Base-by-base conservation (phyloP, 2,888 invertebrate species). In the Ferdinandea cuprea region DNA sequence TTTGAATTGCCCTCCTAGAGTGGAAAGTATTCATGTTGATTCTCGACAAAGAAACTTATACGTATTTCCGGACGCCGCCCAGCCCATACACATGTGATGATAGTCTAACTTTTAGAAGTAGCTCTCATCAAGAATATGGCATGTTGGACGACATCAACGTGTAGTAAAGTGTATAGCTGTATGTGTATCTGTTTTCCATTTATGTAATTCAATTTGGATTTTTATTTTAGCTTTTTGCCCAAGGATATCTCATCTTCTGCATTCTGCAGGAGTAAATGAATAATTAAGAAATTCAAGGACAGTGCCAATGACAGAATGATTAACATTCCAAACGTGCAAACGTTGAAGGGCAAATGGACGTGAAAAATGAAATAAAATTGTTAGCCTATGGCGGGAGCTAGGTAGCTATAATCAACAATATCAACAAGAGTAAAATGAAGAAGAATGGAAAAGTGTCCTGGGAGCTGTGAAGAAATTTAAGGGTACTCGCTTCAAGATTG, bases 221-320 rank as follows among this genome's bases (percentile, higher is more conserved):
- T 15, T 40, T 3, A 13, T 40, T 37, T 13, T 7, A 5, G 6
- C 0, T 15, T 13, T 2, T 15, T 9, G 11, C 11, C 0, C 19
- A 21, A 8, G 17, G 44, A 25, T 25, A 25, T 25, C 25, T 25
- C 25, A 25, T 25, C 40, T 4, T 7, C 3, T 32, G 32, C 13
- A 7, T 15, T 15, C 1, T 40, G 13, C 25, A 25, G 25, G 11
- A 21, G 44, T 21, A n/a, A 44, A 11, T 21, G 21, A 46, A 46
- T 46, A 19, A 46, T 21, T 46, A 19, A 17, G 19, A 21, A 46
- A 46, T 46, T 46, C 44, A 17, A 46, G 44, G 44, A 46, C 21
- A 46, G 4, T 17, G 11, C 3, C 0, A 19, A 46, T 46, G 44
- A 21, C 21, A 46, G 21, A 21, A 46, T 21, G 21, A 46, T 46